A percentile compares a stretch with the other conserved stretches of the same genome.
Conservation (phyloP, 2,797 vertebrate species). For the Xenops minutus region DNA sequence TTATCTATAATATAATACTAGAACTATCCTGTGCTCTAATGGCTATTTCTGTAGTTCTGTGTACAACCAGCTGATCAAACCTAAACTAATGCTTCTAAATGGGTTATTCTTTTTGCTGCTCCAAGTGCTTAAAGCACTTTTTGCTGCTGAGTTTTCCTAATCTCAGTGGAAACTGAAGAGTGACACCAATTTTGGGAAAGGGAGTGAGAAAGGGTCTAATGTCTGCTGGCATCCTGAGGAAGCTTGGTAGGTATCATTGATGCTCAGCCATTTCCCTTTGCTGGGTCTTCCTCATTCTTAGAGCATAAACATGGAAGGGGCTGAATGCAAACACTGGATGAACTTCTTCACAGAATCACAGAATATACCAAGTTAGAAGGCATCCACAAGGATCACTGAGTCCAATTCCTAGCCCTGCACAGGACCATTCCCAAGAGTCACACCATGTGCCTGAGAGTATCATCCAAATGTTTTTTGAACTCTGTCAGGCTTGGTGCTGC, state of each 20-base stretch:
- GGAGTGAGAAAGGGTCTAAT: not conserved
- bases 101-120: not conserved
- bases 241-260: rapidly evolving
- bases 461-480: not conserved
- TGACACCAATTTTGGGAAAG: not conserved
- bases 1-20: not conserved
- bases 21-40: not conserved
- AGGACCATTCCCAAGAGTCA: not conserved
- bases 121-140: not conserved
- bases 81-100: not conserved
- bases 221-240: not conserved
- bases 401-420: not conserved
- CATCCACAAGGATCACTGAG: not conserved
- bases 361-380: not conserved
- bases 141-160: not conserved
- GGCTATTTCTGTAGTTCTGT: not conserved
- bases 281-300: not conserved
- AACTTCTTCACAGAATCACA: not conserved
- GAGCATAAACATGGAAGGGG: not conserved
- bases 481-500: not conserved
- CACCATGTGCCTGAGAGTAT: not conserved
- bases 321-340: not conserved
- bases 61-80: not conserved
- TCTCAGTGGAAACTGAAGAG: not conserved
- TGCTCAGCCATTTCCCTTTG: not conserved